Evolutionary conservation across 2,888 invertebrate genomes (phyloP), one percentile per base, ranked within the genome.

Genomic region (Phaedon cochleariae): DNA sequence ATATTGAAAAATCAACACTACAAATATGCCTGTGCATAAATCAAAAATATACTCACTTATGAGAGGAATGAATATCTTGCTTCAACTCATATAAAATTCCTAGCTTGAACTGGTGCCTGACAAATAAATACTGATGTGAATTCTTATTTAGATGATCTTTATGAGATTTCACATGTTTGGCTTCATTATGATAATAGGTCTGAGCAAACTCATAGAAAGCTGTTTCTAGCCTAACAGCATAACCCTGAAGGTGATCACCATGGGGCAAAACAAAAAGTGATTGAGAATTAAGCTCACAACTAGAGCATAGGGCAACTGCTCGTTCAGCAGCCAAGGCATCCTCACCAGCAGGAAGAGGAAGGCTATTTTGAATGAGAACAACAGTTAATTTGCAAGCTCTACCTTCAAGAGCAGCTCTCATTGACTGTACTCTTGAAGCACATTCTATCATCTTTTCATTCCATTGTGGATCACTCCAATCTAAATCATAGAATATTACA

Each of bases 381-480:
- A 98, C 90, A 26, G 93, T 93, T 21, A 98, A 88, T 70, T 92
- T 88, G 6, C 92, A 92, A 62, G 87, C 87, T 73, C 92, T 88
- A 0, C 90, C 91, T 78, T 91, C 90, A 49, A 93, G 86, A 1
- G 91, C 89, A 45, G 90, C 89, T 74, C 92, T 88, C 65, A 94
- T 86, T 0, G 91, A 90, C 81, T 96, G 95, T 31, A 98, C 93
- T 75, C 93, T 88, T 0, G 94, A 93, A 7, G 96, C 93, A 84
- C 97, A 97, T 82, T 97, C 97, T 76, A 94, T 91, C 79, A 95
- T 95, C 80, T 95, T 97, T 74, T 98, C 98, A 74, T 93, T 93
- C 97, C 98, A 98, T 70, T 91, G 89, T 0, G 89, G 86, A 84
- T 98, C 97, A 81, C 95, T 95, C 98, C 98, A 99, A 84, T 98